Evolutionary conservation across 2,797 vertebrate genomes (phyloP).

Genomic region (Dermochelys coriacea): DNA sequence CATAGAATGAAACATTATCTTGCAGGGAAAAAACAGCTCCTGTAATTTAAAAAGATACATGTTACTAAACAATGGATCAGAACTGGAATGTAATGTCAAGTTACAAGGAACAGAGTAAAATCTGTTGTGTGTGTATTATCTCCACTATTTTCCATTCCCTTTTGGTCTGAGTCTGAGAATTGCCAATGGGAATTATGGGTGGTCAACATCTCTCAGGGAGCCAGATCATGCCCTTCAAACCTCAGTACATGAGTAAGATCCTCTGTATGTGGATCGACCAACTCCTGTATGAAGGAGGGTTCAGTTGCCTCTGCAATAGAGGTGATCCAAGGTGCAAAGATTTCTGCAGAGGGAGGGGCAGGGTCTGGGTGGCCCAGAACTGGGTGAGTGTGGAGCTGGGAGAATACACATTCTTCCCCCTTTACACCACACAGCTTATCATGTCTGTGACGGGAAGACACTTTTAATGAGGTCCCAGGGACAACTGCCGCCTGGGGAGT

Average conservation of each 20-base stretch:
- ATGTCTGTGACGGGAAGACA: background rate
- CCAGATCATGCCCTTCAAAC: background rate
- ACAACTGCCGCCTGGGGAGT: background rate
- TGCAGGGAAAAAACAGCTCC: conserved; percentile 62
- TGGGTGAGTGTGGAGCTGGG: background rate
- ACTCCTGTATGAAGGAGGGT: rapidly evolving
- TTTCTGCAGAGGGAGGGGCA: background rate
- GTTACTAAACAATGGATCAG: background rate
- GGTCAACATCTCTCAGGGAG: background rate
- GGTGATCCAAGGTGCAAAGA: background rate
- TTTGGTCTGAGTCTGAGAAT: background rate
- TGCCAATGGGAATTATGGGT: background rate
- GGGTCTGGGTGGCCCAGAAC: background rate
- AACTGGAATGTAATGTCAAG: background rate
- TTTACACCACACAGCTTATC: background rate
- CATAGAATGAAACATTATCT: conserved; percentile 70
- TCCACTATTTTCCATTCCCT: background rate
- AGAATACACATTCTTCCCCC: background rate
- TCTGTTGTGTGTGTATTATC: rapidly evolving
- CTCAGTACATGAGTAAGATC: background rate
- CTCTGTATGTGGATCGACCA: rapidly evolving
- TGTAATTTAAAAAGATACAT: conserved; percentile 69
- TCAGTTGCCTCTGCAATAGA: background rate
- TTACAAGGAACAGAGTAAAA: background rate
- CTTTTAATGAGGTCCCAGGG: background rate